Percentiles rank a stretch among this genome's conserved stretches.
Conservation (phyloP, 2,888 invertebrate genomes). For the Glyphotaelius pellucidus region DNA sequence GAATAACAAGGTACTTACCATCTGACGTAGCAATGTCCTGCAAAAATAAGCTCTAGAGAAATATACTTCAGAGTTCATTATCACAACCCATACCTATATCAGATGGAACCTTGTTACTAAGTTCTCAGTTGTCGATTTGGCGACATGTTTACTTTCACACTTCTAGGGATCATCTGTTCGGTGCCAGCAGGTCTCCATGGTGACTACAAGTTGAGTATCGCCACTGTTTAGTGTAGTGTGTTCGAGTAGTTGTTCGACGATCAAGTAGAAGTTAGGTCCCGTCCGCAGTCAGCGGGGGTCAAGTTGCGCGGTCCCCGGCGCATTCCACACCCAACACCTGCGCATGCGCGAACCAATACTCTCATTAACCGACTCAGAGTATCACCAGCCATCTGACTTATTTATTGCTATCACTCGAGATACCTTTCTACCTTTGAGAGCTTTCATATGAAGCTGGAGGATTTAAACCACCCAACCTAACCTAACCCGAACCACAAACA, state of each 20-base stretch:
- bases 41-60: too few relatives aligned
- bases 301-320: slow-evolving; percentile 21
- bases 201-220: not conserved
- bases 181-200: not conserved
- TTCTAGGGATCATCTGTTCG: not conserved
- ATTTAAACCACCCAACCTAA: not conserved
- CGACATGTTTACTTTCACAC: not conserved
- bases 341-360: slow-evolving; percentile 50
- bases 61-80: not conserved
- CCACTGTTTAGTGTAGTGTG: not conserved
- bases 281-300: slow-evolving; percentile 15
- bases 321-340: slow-evolving; percentile 54
- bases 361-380: not conserved
- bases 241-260: slow-evolving; percentile 15
- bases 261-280: not conserved
- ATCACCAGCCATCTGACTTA: slow-evolving; percentile 49
- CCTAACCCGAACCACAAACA: not conserved
- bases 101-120: too few relatives aligned
- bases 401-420: slow-evolving; percentile 45
- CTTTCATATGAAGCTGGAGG: not conserved
- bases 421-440: not conserved
- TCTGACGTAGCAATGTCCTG: too few relatives aligned
- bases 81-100: too few relatives aligned
- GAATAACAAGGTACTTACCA: too few relatives aligned
- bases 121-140: not conserved